Evolutionary conservation across 2,797 vertebrate species (phyloP).

Genomic region (Martes flavigula): DNA sequence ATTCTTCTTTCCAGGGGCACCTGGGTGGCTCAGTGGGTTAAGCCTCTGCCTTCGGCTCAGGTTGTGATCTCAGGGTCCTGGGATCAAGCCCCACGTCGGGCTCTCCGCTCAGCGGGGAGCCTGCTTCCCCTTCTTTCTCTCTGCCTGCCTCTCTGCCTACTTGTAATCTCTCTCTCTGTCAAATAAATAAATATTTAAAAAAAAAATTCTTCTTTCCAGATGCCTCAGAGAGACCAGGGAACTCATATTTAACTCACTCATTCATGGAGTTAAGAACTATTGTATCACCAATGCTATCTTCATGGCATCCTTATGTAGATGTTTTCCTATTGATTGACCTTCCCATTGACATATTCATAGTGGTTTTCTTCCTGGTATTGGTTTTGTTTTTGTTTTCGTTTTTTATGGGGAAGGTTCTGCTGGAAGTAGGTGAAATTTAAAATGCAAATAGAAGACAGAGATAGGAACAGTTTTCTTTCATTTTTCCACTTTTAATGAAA

Average conservation of each 20-base stretch:
- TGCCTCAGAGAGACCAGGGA: not conserved
- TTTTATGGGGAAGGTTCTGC: too few relatives aligned
- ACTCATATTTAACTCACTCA: not conserved
- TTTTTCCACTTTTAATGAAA: not conserved
- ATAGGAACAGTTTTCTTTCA: not conserved
- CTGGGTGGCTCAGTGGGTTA: too few relatives aligned
- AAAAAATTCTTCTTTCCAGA: not conserved
- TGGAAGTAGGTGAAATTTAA: not conserved
- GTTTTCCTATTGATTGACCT: not conserved
- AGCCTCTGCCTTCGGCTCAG: too few relatives aligned
- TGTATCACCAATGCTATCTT: not conserved
- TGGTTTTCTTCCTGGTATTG: not conserved
- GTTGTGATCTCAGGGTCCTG: too few relatives aligned
- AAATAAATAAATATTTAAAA: too few relatives aligned
- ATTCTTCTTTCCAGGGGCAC: not conserved
- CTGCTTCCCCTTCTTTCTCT: too few relatives aligned
- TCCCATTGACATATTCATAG: not conserved
- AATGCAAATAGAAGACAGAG: not conserved
- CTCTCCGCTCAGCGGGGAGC: too few relatives aligned
- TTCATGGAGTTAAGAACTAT: not conserved
- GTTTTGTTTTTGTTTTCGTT: too few relatives aligned
- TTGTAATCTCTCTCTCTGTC: too few relatives aligned
- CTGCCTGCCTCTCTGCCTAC: too few relatives aligned
- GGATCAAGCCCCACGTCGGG: too few relatives aligned
- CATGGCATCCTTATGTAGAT: not conserved